phyloP scores from a whole-genome alignment of 2,797 vertebrate species.

The Diplodus sargus region DNA sequence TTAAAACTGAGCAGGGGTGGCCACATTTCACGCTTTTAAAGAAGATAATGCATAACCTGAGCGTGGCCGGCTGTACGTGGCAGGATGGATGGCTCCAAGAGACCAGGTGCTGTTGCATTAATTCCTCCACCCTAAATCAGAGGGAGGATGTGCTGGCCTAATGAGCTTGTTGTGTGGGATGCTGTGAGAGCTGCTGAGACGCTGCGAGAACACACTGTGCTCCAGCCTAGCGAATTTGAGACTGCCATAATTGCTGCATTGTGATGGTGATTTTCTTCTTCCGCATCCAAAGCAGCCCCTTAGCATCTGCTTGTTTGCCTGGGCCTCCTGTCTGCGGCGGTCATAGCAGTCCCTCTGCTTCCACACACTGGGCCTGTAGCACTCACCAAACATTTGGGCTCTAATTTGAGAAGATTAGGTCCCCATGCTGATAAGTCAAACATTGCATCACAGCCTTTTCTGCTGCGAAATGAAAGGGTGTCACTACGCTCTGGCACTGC shows the following conservation, averaged over 20 bases:
- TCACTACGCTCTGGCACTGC: constrained; percentile 50
- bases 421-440: constrained; percentile 77
- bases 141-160: constrained; percentile 82
- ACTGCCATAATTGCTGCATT: constrained; percentile 80
- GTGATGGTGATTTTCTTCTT: constrained; percentile 75
- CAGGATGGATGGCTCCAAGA: constrained; percentile 79
- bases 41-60: constrained; percentile 78
- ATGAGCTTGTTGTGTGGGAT: constrained; percentile 86
- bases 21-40: constrained; percentile 81
- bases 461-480: constrained; percentile 60
- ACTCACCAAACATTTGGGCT: constrained; percentile 72
- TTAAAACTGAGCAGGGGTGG: constrained; percentile 85
- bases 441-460: constrained; percentile 67
- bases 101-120: constrained; percentile 82
- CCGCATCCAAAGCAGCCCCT: constrained; percentile 68
- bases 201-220: constrained; percentile 78
- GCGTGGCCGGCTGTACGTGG: constrained; percentile 58
- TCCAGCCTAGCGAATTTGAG: constrained; percentile 78
- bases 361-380: constrained; percentile 63
- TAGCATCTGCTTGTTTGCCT: constrained; percentile 83
- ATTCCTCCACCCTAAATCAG: constrained; percentile 82
- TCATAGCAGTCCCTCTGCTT: constrained; percentile 71
- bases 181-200: constrained; percentile 78
- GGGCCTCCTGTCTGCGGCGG: constrained; percentile 73
- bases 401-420: constrained; percentile 79